A percentile compares a stretch with the other conserved stretches of the same genome.
phyloP scores from a whole-genome alignment of 2,113 vertebrate genomes.

The Antennarius striatus region DNA sequence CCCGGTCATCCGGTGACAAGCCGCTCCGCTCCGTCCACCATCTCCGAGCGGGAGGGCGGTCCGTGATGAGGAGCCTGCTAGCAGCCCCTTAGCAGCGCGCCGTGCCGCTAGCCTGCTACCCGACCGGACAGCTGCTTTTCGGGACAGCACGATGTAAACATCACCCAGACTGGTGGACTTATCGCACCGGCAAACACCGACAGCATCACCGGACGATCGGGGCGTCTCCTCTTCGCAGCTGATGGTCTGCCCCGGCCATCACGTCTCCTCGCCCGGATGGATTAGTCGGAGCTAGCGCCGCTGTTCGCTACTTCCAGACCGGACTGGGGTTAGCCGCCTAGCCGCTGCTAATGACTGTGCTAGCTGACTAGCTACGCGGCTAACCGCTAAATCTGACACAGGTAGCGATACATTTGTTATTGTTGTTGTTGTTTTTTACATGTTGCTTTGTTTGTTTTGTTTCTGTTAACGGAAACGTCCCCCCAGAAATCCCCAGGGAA shows the following conservation, averaged over 20 bases:
- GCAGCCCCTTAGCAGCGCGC: slow-evolving; percentile 39
- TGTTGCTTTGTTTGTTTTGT: not conserved
- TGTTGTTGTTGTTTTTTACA: slow-evolving; percentile 10
- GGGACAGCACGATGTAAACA: slow-evolving; percentile 51
- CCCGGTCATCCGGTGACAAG: slow-evolving; percentile 18
- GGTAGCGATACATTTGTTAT: slow-evolving; percentile 47
- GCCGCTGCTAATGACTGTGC: slow-evolving; percentile 62
- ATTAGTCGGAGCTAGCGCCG: slow-evolving; percentile 47
- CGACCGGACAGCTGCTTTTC: slow-evolving; percentile 46
- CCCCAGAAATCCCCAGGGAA: too few relatives aligned
- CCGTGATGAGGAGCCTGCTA: slow-evolving; percentile 51
- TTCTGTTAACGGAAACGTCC: too few relatives aligned
- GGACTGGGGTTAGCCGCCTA: slow-evolving; percentile 62
- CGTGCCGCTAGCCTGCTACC: slow-evolving; percentile 55
- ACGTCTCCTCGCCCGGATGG: slow-evolving; percentile 49
- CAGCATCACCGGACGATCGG: slow-evolving; percentile 37
- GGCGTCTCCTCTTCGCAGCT: slow-evolving; percentile 5
- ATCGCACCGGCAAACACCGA: slow-evolving; percentile 17
- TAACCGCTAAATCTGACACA: slow-evolving; percentile 66
- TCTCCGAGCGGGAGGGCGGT: slow-evolving; percentile 58
- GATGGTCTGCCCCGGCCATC: slow-evolving; percentile 22
- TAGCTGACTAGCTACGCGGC: slow-evolving; percentile 61
- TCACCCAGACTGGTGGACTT: slow-evolving; percentile 20
- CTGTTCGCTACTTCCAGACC: slow-evolving; percentile 48
- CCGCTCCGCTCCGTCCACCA: slow-evolving; percentile 1